Percentiles rank a stretch among this genome's conserved stretches.
Conservation (phyloP, 2,888 invertebrate genomes). For the Proisotoma minuta region DNA sequence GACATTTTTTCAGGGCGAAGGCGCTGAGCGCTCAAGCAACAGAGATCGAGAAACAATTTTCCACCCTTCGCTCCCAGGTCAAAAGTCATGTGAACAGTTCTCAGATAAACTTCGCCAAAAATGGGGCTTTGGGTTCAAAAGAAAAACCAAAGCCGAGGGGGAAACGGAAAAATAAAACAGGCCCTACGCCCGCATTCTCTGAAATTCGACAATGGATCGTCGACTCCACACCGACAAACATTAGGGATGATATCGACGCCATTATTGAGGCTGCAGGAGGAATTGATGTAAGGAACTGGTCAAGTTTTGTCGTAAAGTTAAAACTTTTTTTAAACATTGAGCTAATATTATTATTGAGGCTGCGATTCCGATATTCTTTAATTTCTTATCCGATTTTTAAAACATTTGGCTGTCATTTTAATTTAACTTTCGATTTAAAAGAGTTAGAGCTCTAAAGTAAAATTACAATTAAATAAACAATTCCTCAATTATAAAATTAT, state of each 20-base stretch:
- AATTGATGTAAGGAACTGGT: not conserved
- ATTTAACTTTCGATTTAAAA: no score
- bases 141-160: not conserved
- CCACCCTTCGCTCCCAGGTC: not conserved
- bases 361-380: no score
- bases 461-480: no score
- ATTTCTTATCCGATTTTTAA: no score
- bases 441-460: no score
- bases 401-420: no score
- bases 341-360: no score
- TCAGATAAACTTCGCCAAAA: not conserved
- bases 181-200: not conserved
- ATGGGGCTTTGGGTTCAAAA: not conserved
- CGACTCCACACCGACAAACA: not conserved
- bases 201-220: not conserved
- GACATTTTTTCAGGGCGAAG: not conserved
- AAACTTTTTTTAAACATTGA: no score
- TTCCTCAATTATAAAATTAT: no score
- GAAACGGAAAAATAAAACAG: not conserved
- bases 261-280: not conserved
- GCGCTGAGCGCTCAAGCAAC: not conserved
- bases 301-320: no score
- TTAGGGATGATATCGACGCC: no score
- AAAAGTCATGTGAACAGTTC: not conserved
- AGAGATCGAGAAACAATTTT: not conserved